A percentile compares a stretch with the other conserved stretches of the same genome.
These are phyloP conservation scores for Antheraea mylitta DNA, from an alignment of 1,140 invertebrate genomes.

Conservation along the genomic window DNA sequence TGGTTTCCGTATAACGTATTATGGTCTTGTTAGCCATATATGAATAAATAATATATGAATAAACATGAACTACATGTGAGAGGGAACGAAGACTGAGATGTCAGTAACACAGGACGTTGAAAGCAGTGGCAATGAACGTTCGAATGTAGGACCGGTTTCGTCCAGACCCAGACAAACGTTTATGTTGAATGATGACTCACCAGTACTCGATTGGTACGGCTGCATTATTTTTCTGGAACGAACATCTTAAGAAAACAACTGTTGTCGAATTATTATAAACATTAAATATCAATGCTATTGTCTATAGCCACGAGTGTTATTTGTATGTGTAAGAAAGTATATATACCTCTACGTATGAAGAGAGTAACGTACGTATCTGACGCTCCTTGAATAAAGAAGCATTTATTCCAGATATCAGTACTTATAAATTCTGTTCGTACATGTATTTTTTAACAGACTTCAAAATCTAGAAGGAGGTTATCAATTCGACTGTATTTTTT, in stretches of 20 bases:
- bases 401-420: too few species aligned
- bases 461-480: too few species aligned
- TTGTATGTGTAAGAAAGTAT: too few species aligned
- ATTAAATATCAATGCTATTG: background rate
- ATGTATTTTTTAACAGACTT: too few species aligned
- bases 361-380: too few species aligned
- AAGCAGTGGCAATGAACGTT: conserved; percentile 29
- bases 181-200: conserved; percentile 27
- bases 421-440: too few species aligned
- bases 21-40: too few species aligned
- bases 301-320: background rate
- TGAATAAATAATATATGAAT: background rate
- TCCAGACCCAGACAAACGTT: conserved; percentile 22
- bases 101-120: conserved; percentile 12
- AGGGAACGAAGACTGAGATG: background rate
- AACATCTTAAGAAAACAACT: background rate
- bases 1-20: background rate
- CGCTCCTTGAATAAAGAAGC: too few species aligned
- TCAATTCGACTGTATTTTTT: too few species aligned
- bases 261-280: background rate
- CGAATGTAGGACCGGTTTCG: conserved; percentile 24
- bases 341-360: too few species aligned
- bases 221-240: background rate
- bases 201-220: background rate
- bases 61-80: background rate